Evolutionary conservation across 2,113 vertebrate genomes (phyloP).

Genomic region (Aptenodytes patagonicus): DNA sequence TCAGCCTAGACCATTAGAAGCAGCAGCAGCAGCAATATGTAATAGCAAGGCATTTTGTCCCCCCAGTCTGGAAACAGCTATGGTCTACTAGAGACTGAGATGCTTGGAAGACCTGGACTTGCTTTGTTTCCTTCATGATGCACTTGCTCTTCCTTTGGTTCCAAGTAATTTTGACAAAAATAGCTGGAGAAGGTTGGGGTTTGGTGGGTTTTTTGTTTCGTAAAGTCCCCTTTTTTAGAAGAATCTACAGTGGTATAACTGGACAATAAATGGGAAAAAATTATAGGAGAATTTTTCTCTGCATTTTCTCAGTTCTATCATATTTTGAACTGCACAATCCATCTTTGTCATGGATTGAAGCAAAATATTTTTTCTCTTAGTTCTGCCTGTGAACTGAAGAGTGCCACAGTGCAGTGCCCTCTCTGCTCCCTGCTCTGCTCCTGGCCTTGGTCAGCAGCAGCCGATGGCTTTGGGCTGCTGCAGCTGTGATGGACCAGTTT

Average conservation of each 20-base stretch:
- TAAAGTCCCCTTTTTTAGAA: background rate
- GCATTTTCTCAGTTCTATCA: background rate
- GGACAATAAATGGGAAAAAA: background rate
- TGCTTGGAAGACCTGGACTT: background rate
- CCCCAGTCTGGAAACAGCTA: background rate
- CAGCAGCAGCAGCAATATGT: background rate
- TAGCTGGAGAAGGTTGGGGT: background rate
- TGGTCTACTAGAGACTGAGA: background rate
- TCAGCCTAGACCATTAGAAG: fast-evolving
- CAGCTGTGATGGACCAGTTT: background rate
- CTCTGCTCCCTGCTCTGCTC: background rate
- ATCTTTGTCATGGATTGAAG: background rate
- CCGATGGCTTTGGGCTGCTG: background rate
- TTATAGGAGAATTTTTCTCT: background rate
- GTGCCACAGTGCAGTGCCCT: background rate
- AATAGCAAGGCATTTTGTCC: background rate
- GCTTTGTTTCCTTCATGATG: background rate
- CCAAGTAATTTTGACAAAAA: background rate
- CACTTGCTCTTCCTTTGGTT: background rate
- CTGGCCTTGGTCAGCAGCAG: background rate
- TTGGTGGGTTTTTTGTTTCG: background rate
- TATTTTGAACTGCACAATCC: background rate
- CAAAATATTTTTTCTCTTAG: background rate
- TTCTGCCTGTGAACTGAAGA: background rate
- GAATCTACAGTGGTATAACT: background rate